Conservation (phyloP, 1,140 invertebrate species). For the Drosophila triauraria region DNA sequence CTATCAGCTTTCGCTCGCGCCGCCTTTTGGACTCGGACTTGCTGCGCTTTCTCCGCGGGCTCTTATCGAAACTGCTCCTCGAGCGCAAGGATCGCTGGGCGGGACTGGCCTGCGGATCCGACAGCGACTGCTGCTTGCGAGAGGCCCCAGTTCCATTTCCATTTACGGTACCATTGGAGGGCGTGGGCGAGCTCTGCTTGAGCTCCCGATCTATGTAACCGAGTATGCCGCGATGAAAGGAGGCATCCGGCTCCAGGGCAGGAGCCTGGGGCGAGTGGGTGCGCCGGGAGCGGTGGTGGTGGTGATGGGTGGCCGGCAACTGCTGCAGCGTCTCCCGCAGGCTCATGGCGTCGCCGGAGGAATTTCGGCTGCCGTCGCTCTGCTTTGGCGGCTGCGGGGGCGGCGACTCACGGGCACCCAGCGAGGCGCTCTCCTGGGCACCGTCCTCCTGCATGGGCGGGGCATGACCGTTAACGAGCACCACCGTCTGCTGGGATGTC, state of each 20-base stretch:
- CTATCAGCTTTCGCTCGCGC: slow-evolving; percentile 80
- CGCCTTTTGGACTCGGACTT: slow-evolving; percentile 83
- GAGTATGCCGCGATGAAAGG: slow-evolving; percentile 79
- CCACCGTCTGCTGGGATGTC: slow-evolving; percentile 77
- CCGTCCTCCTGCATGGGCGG: slow-evolving; percentile 55
- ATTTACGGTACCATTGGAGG: slow-evolving; percentile 45
- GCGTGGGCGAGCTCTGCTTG: slow-evolving; percentile 78
- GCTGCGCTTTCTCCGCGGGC: slow-evolving; percentile 84
- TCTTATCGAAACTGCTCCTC: slow-evolving; percentile 81
- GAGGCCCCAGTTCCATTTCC: slow-evolving; percentile 45
- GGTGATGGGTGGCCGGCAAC: slow-evolving; percentile 73
- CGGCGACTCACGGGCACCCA: slow-evolving; percentile 52
- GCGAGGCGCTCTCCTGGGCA: slow-evolving; percentile 51
- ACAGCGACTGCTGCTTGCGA: slow-evolving; percentile 79
- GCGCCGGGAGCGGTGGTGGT: slow-evolving; percentile 64
- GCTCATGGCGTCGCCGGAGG: slow-evolving; percentile 79
- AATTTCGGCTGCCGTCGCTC: slow-evolving; percentile 79
- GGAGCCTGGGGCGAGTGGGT: slow-evolving; percentile 72
- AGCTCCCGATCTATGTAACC: slow-evolving; percentile 83
- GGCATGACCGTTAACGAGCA: slow-evolving; percentile 77
- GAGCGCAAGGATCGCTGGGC: slow-evolving; percentile 82
- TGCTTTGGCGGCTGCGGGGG: slow-evolving; percentile 64
- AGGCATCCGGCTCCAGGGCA: slow-evolving; percentile 65
- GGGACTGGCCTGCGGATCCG: slow-evolving; percentile 84
- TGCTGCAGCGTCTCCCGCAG: slow-evolving; percentile 78